Evolutionary conservation across 2,113 vertebrate species (phyloP).

Genomic region (Raja brachyura): DNA sequence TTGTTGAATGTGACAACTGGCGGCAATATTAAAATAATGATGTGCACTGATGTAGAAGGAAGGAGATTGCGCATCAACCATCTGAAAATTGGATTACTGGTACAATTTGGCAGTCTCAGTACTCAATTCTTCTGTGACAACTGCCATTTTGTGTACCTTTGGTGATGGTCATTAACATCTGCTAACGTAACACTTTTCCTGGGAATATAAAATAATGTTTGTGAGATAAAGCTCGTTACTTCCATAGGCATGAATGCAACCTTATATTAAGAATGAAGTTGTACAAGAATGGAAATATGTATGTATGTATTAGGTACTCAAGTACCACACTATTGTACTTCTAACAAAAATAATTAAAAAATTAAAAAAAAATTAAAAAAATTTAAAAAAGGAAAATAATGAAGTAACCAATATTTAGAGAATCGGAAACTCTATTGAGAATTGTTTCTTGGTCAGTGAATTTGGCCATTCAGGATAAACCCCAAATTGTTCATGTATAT

Average conservation of each 20-base stretch:
- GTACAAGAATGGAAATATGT: too few relatives aligned
- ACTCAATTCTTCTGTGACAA: not conserved
- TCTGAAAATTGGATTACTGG: not conserved
- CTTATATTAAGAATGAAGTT: not conserved
- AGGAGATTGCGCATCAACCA: not conserved
- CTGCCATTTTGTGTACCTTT: not conserved
- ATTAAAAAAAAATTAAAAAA: too few relatives aligned
- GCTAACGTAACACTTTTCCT: not conserved
- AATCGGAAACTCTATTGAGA: not conserved
- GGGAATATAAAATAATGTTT: not conserved
- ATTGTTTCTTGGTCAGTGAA: not conserved
- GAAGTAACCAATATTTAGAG: not conserved
- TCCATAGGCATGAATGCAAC: not conserved
- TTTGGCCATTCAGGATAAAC: not conserved
- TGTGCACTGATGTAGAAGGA: not conserved
- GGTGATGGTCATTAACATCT: not conserved
- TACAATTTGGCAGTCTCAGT: not conserved
- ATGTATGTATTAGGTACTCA: too few relatives aligned
- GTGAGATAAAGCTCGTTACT: not conserved
- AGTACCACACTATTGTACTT: too few relatives aligned
- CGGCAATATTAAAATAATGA: conserved; percentile 11
- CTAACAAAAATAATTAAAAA: too few relatives aligned
- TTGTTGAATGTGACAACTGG: not conserved
- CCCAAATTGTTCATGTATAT: not conserved
- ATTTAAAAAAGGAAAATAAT: too few relatives aligned